These are phyloP conservation scores for Oryzias curvinotus DNA, from an alignment of 2,113 vertebrate genomes.

Conservation along the genomic window DNA sequence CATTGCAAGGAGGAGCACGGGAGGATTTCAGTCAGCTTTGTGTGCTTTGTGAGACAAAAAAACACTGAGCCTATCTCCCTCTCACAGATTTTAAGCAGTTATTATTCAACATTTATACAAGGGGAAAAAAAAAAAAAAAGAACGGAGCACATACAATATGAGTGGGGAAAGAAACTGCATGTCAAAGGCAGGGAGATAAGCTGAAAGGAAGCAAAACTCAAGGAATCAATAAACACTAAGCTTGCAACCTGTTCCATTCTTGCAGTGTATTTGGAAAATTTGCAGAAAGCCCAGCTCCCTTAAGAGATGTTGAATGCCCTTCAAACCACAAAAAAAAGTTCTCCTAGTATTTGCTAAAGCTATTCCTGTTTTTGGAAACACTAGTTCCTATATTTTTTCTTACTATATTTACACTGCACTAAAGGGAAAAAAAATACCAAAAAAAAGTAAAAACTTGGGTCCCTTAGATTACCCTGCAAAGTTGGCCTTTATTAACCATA, in stretches of 20 bases:
- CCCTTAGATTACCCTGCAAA: too few species aligned
- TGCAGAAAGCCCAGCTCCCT: constrained; percentile 12
- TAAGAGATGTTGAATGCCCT: constrained; percentile 5
- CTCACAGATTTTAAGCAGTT: constrained; percentile 18
- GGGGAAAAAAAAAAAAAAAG: not conserved
- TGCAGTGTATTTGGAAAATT: constrained; percentile 1
- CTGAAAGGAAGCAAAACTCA: constrained; percentile 1
- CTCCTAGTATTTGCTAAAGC: not conserved
- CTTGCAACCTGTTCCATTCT: constrained; percentile 4
- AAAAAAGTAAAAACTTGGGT: too few species aligned
- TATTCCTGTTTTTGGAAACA: too few species aligned
- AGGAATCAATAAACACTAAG: constrained; percentile 24
- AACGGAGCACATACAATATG: not conserved
- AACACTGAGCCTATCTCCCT: constrained; percentile 12
- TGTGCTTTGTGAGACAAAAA: constrained; percentile 7
- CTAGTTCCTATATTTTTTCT: too few species aligned
- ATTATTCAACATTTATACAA: constrained; percentile 21
- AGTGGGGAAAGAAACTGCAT: not conserved
- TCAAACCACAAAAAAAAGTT: not conserved
- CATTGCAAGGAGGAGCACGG: not conserved
- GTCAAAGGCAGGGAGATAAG: constrained; percentile 11
- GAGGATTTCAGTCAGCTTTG: not conserved
- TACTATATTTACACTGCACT: too few species aligned
- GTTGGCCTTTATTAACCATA: too few species aligned
- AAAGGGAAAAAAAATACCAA: too few species aligned